phyloP scores from a whole-genome alignment of 2,888 invertebrate genomes.

The Hermaeophaga mercurialis region DNA sequence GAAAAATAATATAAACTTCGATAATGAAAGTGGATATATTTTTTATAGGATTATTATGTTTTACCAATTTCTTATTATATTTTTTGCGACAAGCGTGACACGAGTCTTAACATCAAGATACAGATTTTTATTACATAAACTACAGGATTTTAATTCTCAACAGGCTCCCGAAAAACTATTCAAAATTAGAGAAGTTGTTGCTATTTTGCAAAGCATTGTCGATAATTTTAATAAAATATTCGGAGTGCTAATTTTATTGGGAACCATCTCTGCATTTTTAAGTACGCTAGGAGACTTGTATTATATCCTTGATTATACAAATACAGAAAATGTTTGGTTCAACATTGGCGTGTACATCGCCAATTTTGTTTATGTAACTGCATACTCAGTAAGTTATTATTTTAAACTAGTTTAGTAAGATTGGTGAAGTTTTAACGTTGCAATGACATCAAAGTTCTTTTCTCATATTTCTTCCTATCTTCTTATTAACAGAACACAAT shows the following conservation, averaged over 20 bases:
- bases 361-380: conserved; percentile 21
- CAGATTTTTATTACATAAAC: conserved; percentile 6
- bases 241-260: conserved; percentile 26
- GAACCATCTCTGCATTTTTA: conserved; percentile 17
- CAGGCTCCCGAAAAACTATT: conserved; percentile 14
- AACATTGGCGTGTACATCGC: conserved; percentile 16
- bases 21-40: conserved; percentile 26
- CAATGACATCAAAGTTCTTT: too few species aligned
- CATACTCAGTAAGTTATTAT: conserved; percentile 30
- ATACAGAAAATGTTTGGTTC: conserved; percentile 19
- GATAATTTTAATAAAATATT: conserved; percentile 21
- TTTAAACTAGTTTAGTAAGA: too few species aligned
- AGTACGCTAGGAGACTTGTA: conserved; percentile 24
- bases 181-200: conserved; percentile 12
- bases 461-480: too few species aligned
- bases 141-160: conserved; percentile 9
- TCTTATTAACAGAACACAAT: too few species aligned
- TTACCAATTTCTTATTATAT: conserved; percentile 25
- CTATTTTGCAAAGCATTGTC: conserved; percentile 9
- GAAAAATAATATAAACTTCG: not conserved
- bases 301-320: conserved; percentile 24
- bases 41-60: conserved; percentile 28
- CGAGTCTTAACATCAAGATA: conserved; percentile 21
- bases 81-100: conserved; percentile 14
- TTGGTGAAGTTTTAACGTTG: too few species aligned